Base-by-base conservation (phyloP, 1,140 invertebrate genomes). In the Aleiodes sp. region DNA sequence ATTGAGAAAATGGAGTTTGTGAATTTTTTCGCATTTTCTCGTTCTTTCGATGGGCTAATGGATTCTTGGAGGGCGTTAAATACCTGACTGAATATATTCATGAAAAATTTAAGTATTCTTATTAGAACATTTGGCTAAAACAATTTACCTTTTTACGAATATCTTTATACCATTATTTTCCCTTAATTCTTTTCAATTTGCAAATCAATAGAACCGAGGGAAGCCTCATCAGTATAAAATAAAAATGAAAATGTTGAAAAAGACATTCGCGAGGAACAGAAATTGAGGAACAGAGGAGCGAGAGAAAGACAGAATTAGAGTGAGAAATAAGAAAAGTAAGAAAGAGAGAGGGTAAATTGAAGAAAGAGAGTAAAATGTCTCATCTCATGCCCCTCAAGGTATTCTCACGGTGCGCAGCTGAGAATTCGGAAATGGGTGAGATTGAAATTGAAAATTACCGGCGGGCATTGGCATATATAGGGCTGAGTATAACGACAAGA, bases 381-480 rank as follows among this genome's bases (percentile, higher is more conserved):
- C 52, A 65, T 65, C 19, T 56, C 24, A 29, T n/a, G n/a, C n/a
- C 12, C 26, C 26, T 52, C 19, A 19, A 52, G 52, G 24, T 8
- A 46, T 70, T 70, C 57, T 62, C 64, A 66, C 31, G 63, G 29
- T 61, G 37, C 70, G 41, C 70, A 70, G 56, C 64, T 61, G 64
- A 70, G 64, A 70, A 65, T 70, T 70, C 70, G 64, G 64, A 70
- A 70, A 70, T 70, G 62, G 41, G 59, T 41, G 43, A 70, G 64
- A 70, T 70, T 70, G 69, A 65, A 61, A 70, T 70, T 70, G 70
- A 66, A 70, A 66, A 70, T 70, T 70, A 70, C 70, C 43, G 64
- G 35, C 65, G 31, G 64, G 61, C 35, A 63, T 62, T 59, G 56
- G 56, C 56, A 59, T 52, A 52, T 52, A 52, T 52, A 52, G 46